phyloP scores from a whole-genome alignment of 2,888 invertebrate species.

The Tetanocera ferruginea region DNA sequence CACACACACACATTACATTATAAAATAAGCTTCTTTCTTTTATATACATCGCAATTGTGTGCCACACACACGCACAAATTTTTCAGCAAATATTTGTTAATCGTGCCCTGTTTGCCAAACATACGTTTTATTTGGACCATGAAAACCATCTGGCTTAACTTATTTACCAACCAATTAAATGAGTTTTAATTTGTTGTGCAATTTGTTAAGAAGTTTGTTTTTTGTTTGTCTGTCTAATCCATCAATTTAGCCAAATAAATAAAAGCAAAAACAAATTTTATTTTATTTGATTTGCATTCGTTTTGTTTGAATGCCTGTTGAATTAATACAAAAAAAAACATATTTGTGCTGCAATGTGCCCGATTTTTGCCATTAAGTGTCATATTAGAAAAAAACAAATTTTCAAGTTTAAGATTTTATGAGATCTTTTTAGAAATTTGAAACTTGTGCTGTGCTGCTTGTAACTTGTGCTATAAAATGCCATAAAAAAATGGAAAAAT shows the following conservation, averaged over 20 bases:
- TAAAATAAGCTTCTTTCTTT: not conserved
- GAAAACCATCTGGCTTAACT: not conserved
- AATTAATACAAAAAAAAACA: too few relatives aligned
- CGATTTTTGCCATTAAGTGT: too few relatives aligned
- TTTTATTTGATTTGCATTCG: too few relatives aligned
- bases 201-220: not conserved
- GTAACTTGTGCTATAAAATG: too few relatives aligned
- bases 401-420: too few relatives aligned
- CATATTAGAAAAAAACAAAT: too few relatives aligned
- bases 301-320: not conserved
- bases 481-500: too few relatives aligned
- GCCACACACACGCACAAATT: slow-evolving; percentile 3
- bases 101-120: slow-evolving; percentile 53
- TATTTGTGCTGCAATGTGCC: too few relatives aligned
- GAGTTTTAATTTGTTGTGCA: not conserved
- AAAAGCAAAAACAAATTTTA: too few relatives aligned
- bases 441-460: too few relatives aligned
- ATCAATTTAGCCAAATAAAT: not conserved
- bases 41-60: slow-evolving; percentile 39
- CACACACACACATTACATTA: slow-evolving; percentile 12
- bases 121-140: not conserved
- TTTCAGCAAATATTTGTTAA: slow-evolving; percentile 56
- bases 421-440: too few relatives aligned
- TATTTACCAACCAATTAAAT: not conserved
- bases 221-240: not conserved